Conservation (phyloP, 2,888 invertebrate species). For the Cryptocephalus moraei region DNA sequence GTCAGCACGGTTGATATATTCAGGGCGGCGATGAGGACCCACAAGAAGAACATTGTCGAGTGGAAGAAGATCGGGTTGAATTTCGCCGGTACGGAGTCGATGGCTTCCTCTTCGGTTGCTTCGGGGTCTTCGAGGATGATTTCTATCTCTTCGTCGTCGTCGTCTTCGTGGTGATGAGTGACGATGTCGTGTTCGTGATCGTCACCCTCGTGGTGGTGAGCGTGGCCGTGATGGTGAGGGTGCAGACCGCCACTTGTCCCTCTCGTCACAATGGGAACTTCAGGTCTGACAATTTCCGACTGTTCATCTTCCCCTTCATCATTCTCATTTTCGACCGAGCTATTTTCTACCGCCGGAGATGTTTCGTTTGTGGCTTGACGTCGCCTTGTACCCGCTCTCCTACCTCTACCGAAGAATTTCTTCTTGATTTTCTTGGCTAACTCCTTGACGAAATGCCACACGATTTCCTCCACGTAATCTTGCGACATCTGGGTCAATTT, state of each 20-base stretch:
- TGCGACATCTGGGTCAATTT: slow-evolving; percentile 66
- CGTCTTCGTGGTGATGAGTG: slow-evolving; percentile 1
- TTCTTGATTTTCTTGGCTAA: slow-evolving; percentile 7
- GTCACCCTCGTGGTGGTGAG: neutral
- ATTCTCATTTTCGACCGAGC: slow-evolving; percentile 1
- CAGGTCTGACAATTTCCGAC: neutral
- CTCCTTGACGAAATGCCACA: slow-evolving; percentile 28
- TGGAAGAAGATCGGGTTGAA: slow-evolving; percentile 53
- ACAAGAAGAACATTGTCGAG: slow-evolving; percentile 59
- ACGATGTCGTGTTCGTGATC: neutral
- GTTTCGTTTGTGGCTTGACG: neutral
- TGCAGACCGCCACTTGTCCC: no score
- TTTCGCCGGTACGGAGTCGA: slow-evolving; percentile 8
- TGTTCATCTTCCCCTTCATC: slow-evolving; percentile 2
- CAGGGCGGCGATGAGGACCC: slow-evolving; percentile 53
- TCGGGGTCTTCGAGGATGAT: neutral
- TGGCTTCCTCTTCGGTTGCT: neutral
- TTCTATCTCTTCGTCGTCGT: slow-evolving; percentile 5
- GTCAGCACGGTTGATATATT: slow-evolving; percentile 64
- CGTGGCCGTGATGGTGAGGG: neutral
- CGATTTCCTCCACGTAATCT: slow-evolving; percentile 54
- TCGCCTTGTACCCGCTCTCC: slow-evolving; percentile 1
- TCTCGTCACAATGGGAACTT: no score
- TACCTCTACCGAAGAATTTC: neutral
- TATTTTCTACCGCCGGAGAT: neutral